Evolutionary conservation across 2,888 invertebrate genomes (phyloP).

Genomic region (Linnaemya tessellans): DNA sequence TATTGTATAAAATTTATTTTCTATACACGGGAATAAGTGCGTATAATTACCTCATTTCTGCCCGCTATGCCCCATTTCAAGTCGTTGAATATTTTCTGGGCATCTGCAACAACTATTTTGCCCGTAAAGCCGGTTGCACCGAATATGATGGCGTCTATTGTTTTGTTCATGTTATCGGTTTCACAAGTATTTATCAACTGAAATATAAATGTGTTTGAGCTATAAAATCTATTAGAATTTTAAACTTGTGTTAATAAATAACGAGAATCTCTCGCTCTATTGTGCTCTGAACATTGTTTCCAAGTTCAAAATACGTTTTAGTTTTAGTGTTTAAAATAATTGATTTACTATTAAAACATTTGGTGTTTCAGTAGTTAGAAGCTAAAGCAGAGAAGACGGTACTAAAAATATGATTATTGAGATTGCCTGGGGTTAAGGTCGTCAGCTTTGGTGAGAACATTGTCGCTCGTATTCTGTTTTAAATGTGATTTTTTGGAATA

Average conservation of each 20-base stretch:
- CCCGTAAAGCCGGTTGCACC: slow-evolving; percentile 73
- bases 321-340: background rate
- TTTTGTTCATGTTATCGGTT: slow-evolving; percentile 55
- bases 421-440: too few relatives aligned
- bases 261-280: background rate
- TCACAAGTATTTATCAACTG: slow-evolving; percentile 39
- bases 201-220: slow-evolving; percentile 25
- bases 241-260: background rate
- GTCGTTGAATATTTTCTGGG: slow-evolving; percentile 68
- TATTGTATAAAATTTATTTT: background rate
- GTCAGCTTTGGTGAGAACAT: too few relatives aligned
- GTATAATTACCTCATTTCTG: slow-evolving; percentile 66
- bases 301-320: slow-evolving; percentile 30
- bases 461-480: too few relatives aligned
- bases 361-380: too few relatives aligned
- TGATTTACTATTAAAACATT: too few relatives aligned
- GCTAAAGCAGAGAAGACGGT: too few relatives aligned
- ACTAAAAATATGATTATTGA: too few relatives aligned
- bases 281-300: background rate
- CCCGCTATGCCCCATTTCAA: slow-evolving; percentile 73
- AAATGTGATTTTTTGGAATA: too few relatives aligned
- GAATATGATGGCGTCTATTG: slow-evolving; percentile 72
- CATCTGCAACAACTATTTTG: slow-evolving; percentile 68
- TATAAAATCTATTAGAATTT: background rate
- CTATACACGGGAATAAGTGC: background rate